These are phyloP conservation scores for Alosa alosa DNA, from an alignment of 2,113 vertebrate genomes.

Conservation along the genomic window DNA sequence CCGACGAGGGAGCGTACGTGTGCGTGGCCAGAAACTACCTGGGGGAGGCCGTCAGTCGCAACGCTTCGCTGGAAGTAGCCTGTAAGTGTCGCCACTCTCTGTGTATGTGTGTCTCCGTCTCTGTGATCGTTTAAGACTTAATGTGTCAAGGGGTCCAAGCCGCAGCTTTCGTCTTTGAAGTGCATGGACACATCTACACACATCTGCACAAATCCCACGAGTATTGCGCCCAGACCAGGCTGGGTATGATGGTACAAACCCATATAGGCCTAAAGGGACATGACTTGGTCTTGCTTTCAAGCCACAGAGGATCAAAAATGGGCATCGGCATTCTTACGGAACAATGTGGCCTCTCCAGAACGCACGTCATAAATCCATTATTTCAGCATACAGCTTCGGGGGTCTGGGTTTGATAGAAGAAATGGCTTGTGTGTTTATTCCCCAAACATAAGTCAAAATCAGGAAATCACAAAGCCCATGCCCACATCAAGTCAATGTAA, in stretches of 20 bases:
- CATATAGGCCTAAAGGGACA: neutral
- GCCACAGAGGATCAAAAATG: constrained; percentile 11
- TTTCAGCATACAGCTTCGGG: constrained; percentile 30
- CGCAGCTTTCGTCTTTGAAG: neutral
- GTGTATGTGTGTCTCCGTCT: neutral
- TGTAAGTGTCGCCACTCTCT: constrained; percentile 77
- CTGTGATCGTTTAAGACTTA: neutral
- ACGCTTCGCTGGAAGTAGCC: constrained; percentile 97
- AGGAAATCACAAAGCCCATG: neutral
- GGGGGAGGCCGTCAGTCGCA: constrained; percentile 95
- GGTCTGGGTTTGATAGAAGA: constrained; percentile 36
- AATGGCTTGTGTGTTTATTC: constrained; percentile 27
- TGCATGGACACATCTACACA: neutral
- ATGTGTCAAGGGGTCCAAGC: neutral
- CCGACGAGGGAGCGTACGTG: constrained; percentile 94
- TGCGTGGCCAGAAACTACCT: constrained; percentile 98
- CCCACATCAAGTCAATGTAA: constrained; percentile 14
- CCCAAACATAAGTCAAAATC: constrained; percentile 19
- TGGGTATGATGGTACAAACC: neutral
- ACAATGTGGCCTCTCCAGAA: constrained; percentile 2
- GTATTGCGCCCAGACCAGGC: neutral
- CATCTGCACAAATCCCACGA: neutral
- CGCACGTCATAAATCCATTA: constrained; percentile 39
- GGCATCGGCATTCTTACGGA: neutral
- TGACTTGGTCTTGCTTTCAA: constrained; percentile 33